Conservation (phyloP, 2,797 vertebrate species). For the Diplodus sargus region DNA sequence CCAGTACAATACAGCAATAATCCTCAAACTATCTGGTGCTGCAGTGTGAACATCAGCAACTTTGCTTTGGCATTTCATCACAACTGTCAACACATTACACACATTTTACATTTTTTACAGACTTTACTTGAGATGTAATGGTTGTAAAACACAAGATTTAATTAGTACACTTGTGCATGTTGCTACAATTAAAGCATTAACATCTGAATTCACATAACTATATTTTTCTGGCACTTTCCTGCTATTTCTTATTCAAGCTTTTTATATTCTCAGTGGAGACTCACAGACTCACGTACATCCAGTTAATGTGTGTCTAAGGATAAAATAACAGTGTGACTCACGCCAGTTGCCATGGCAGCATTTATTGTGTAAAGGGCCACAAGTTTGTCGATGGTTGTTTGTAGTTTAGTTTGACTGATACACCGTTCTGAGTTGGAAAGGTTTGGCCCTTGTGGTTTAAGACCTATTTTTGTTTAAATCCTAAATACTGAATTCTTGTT, state of each 20-base stretch:
- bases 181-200: not conserved
- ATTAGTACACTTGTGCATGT: not conserved
- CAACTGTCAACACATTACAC: not conserved
- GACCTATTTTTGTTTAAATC: not conserved
- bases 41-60: not conserved
- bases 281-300: not conserved
- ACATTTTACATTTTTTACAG: not conserved
- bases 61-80: not conserved
- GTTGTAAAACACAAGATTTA: not conserved
- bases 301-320: conserved; percentile 9
- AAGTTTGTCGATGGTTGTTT: not conserved
- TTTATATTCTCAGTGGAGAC: too few species aligned
- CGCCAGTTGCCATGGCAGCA: conserved; percentile 31
- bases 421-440: not conserved
- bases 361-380: conserved; percentile 5
- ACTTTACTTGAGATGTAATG: not conserved
- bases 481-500: not conserved
- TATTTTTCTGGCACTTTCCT: not conserved
- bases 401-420: not conserved
- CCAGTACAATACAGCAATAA: too few species aligned
- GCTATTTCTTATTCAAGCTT: not conserved
- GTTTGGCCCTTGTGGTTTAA: not conserved
- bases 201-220: not conserved
- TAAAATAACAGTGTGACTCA: not conserved
- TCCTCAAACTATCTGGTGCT: not conserved